A percentile compares a stretch with the other conserved stretches of the same genome.
phyloP scores from a whole-genome alignment of 2,888 invertebrate genomes.

The Chamaedrilus cognettii region DNA sequence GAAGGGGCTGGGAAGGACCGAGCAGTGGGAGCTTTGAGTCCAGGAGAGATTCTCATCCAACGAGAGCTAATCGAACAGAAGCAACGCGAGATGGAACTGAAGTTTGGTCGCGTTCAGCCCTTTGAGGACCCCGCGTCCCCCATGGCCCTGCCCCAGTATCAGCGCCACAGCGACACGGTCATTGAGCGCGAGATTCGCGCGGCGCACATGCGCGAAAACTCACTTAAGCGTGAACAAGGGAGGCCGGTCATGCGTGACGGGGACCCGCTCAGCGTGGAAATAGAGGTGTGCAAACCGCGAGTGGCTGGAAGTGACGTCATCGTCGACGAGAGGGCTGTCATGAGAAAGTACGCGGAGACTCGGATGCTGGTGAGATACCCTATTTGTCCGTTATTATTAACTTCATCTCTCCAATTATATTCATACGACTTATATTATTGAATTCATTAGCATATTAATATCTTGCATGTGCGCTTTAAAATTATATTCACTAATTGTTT shows the following conservation, averaged over 20 bases:
- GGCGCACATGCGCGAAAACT: conserved; percentile 62
- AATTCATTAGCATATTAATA: too few species aligned
- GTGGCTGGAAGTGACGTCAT: conserved; percentile 12
- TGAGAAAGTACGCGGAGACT: too few species aligned
- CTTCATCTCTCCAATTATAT: too few species aligned
- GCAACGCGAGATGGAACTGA: conserved; percentile 63
- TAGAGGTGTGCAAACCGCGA: neutral
- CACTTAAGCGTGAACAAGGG: conserved; percentile 54
- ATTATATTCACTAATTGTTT: too few species aligned
- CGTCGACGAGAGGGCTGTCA: neutral
- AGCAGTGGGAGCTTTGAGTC: too few species aligned
- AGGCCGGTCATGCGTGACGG: conserved; percentile 13
- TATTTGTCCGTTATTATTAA: too few species aligned
- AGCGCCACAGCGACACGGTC: conserved; percentile 59
- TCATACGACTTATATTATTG: too few species aligned
- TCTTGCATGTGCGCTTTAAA: too few species aligned
- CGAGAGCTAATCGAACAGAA: conserved; percentile 61
- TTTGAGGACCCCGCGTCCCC: conserved; percentile 17
- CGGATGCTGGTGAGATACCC: too few species aligned
- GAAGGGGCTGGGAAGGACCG: too few species aligned
- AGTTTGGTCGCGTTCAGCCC: conserved; percentile 37
- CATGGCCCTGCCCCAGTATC: conserved; percentile 7
- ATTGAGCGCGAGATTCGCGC: conserved; percentile 64
- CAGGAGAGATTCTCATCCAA: conserved; percentile 59
- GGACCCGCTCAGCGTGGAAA: neutral